Conservation (phyloP, 2,797 vertebrate species). For the Manis javanica region DNA sequence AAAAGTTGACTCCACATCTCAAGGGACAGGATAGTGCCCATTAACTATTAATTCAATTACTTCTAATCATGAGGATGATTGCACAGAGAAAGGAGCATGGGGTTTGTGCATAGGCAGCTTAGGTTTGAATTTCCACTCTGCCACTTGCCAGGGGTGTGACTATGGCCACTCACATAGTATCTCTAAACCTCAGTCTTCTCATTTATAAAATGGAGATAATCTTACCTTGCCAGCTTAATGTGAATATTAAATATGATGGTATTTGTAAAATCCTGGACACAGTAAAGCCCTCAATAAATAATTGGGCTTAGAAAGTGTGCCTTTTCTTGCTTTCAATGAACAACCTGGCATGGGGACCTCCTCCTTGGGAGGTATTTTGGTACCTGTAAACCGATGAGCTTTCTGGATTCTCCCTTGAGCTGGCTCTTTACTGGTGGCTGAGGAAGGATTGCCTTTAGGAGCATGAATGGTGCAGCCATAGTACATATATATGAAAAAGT, state of each 20-base stretch:
- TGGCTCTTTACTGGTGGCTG: not conserved
- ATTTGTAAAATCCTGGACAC: constrained; percentile 13
- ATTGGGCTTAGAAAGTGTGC: not conserved
- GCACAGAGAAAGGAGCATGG: not conserved
- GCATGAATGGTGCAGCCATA: not conserved
- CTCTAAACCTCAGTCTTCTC: not conserved
- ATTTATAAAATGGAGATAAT: constrained; percentile 34
- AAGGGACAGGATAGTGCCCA: not conserved
- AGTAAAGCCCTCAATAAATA: constrained; percentile 1
- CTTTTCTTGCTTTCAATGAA: not conserved
- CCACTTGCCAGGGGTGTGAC: not conserved
- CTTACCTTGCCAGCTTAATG: not conserved
- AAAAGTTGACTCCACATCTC: not conserved
- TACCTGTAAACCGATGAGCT: not conserved
- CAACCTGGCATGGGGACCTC: not conserved
- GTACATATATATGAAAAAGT: not conserved
- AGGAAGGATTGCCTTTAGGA: constrained; percentile 21
- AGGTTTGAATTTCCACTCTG: constrained; percentile 42
- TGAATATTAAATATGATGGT: not conserved
- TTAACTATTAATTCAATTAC: not conserved
- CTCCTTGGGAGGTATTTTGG: not conserved
- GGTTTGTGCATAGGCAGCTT: not conserved
- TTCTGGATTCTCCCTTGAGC: not conserved
- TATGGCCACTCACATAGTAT: not conserved
- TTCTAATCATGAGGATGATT: not conserved